Conservation (phyloP, 1,140 invertebrate species). For the Diachasma alloeum region DNA sequence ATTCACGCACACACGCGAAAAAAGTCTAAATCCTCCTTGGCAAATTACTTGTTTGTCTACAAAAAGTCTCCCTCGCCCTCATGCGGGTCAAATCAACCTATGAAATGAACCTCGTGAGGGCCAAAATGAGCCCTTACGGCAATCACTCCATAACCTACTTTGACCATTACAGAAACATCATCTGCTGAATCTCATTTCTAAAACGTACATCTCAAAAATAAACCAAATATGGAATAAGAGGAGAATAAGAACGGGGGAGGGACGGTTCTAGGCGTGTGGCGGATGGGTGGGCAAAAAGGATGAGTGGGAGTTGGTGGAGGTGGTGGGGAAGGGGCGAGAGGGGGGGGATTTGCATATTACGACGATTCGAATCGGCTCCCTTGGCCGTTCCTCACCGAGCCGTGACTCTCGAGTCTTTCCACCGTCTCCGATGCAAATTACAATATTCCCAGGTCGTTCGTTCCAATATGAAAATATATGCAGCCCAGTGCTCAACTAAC, state of each 20-base stretch:
- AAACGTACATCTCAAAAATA: neutral
- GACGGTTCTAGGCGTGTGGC: neutral
- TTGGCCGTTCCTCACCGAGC: constrained; percentile 34
- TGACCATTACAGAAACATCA: too few species aligned
- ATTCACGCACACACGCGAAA: too few species aligned
- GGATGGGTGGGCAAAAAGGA: neutral
- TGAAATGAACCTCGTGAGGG: too few species aligned
- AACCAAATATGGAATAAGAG: neutral
- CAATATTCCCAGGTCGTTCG: constrained; percentile 61
- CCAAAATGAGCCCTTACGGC: too few species aligned
- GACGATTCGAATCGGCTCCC: constrained; percentile 51
- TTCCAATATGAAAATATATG: constrained; percentile 63
- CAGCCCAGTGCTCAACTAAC: constrained; percentile 10
- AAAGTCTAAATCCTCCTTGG: too few species aligned
- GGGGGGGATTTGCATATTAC: constrained; percentile 57
- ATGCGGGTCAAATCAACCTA: too few species aligned
- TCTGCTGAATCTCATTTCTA: too few species aligned
- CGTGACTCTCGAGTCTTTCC: constrained; percentile 55
- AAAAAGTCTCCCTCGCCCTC: too few species aligned
- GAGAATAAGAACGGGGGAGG: neutral
- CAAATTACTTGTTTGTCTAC: too few species aligned
- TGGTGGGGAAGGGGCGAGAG: too few species aligned
- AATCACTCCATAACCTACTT: too few species aligned
- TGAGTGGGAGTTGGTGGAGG: neutral
- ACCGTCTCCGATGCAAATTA: constrained; percentile 62